Conservation (phyloP, 2,888 invertebrate species). For the Ormyrus labotus region DNA sequence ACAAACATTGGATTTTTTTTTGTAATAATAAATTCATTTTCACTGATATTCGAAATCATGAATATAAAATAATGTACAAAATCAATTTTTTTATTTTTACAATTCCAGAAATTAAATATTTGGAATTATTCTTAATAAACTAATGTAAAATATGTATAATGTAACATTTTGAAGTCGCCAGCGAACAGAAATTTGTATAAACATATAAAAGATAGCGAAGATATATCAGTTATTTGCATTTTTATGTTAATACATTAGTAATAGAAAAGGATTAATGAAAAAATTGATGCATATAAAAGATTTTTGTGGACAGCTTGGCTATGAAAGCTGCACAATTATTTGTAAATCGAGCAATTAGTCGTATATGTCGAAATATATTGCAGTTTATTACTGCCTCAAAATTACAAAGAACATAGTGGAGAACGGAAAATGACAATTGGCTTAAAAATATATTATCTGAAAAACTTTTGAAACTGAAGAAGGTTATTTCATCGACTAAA, state of each 20-base stretch:
- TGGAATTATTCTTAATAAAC: conserved; percentile 12
- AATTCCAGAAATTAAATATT: conserved; percentile 26
- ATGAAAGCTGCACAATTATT: conserved; percentile 25
- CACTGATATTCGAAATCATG: conserved; percentile 27
- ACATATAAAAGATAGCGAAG: conserved; percentile 36
- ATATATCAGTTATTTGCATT: conserved; percentile 37
- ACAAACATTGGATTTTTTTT: neutral
- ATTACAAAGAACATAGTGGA: conserved; percentile 36
- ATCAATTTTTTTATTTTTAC: conserved; percentile 32
- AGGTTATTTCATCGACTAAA: neutral
- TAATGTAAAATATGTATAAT: conserved; percentile 30
- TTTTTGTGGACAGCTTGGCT: conserved; percentile 21
- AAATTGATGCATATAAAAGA: conserved; percentile 22
- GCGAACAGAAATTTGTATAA: conserved; percentile 52
- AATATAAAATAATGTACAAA: conserved; percentile 42
- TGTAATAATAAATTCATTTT: conserved; percentile 15
- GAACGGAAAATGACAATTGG: neutral
- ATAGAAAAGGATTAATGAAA: conserved; percentile 33
- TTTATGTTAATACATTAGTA: conserved; percentile 48
- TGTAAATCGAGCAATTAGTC: conserved; percentile 30
- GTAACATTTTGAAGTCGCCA: conserved; percentile 49
- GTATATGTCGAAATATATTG: neutral
- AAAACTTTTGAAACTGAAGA: neutral
- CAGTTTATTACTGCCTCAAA: conserved; percentile 10
- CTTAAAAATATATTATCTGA: too few species aligned